Evolutionary conservation across 2,888 invertebrate species (phyloP).

Genomic region (Tanytarsus gracilentus): DNA sequence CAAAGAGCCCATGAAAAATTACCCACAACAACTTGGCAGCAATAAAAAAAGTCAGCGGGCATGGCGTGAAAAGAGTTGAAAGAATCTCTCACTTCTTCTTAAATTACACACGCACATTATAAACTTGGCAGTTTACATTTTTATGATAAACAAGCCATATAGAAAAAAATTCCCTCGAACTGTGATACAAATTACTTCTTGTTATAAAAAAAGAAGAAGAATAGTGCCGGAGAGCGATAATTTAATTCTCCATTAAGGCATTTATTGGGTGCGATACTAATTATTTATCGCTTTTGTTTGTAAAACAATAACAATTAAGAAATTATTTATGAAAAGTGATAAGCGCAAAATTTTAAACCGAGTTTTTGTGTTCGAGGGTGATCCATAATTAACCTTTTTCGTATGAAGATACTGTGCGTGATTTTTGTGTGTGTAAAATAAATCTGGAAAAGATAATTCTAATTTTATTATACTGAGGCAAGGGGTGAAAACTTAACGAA

Average conservation of each 20-base stretch:
- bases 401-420: too few relatives aligned
- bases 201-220: too few relatives aligned
- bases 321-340: conserved; percentile 24
- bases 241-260: too few relatives aligned
- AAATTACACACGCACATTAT: not conserved
- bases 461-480: too few relatives aligned
- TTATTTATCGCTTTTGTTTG: conserved; percentile 23
- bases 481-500: too few relatives aligned
- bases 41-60: conserved; percentile 17
- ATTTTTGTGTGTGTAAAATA: too few relatives aligned
- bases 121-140: not conserved
- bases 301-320: conserved; percentile 19
- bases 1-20: conserved; percentile 14
- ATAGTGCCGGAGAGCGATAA: too few relatives aligned
- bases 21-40: not conserved
- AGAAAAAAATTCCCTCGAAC: too few relatives aligned
- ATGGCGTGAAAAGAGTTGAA: conserved; percentile 7
- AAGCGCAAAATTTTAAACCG: not conserved
- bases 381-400: not conserved
- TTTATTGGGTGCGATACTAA: not conserved
- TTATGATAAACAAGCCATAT: not conserved
- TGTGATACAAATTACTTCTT: not conserved
- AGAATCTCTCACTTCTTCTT: conserved; percentile 3
- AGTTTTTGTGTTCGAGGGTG: not conserved
- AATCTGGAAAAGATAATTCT: too few relatives aligned